Base-by-base conservation (phyloP, 2,113 vertebrate genomes). In the Chrysemys picta region DNA sequence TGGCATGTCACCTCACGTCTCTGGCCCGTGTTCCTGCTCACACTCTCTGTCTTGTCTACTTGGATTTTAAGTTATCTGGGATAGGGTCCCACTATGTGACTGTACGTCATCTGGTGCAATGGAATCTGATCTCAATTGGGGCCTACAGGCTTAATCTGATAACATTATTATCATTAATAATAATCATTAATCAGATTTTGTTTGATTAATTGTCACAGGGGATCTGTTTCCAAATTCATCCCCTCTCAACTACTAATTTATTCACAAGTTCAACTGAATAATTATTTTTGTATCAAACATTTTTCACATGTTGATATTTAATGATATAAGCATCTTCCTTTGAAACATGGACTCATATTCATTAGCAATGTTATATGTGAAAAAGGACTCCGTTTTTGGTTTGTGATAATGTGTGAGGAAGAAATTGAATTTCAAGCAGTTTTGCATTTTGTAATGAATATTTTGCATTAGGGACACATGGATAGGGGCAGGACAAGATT, bases 21-120 rank as follows among this genome's bases (percentile, higher is more conserved):
- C 45, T 29, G 5, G 24, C 50, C 42, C 12, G 88, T 90, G 4
- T 25, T 13, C 1, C 56, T 0, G 0, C 16, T 76, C 25, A 38
- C 7, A 42, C 75, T 56, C 5, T 13, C 17, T 84, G 45, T 75
- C 22, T 29, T 75, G 13, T 54, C 54, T 54, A 25, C 35, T 93
- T 89, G 29, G 2, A 10, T 10, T 8, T 13, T 22, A 1, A n/a
- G 10, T 38, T 84, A 69, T 50, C 27, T 80, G 42, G 16, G 31
- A 2, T 4, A 24, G 1, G 21, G 4, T 3, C 8, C 8, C 11
- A 85, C 54, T 0, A 53, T 42, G n/a, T 19, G 83, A 75, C 47
- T 82, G 17, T 69, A 9, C 17, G 21, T 35, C 6, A 22, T 2
- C 50, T 87, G 35, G 14, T 47, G 7, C 38, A 0, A 6, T 6